Evolutionary conservation across 2,113 vertebrate genomes (phyloP), one percentile per base, ranked within the genome.

Genomic region (Spea multiplicata): DNA sequence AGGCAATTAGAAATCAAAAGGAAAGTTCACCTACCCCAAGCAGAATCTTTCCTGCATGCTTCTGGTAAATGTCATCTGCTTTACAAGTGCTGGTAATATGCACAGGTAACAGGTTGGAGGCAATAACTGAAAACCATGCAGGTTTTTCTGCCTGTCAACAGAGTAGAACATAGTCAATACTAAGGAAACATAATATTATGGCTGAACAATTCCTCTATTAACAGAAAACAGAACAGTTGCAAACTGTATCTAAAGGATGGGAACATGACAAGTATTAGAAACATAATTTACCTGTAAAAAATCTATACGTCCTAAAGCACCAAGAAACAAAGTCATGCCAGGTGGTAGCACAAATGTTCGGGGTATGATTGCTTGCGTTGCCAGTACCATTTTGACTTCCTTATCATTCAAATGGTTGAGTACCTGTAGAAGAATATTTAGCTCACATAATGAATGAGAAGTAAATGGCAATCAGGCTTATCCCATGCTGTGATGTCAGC

Each of bases 101-200:
- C 50, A 96, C 88, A 0, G 96, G 95, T 74, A 98, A 75, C 4
- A 73, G 74, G 76, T 86, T 88, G 13, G 96, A 97, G 30, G 92
- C 93, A 81, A 98, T 9, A 0, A 98, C 93, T 4, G 96, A 93
- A 81, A 98, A 95, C 96, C 96, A 98, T 83, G 93, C 93, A 6
- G 95, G 81, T 6, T 83, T 87, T 69, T 86, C 82, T 17, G 95
- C 97, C 97, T 99, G 77, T 72, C 66, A 66, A 83, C 30, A 30
- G 80, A 84, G 16, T 57, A 85, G 80, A 62, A 72, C 30, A 61
- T 57, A 65, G 67, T 57, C 64, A 55, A 0, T 3, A 4, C 5
- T 53, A 53, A 53, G 50, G 50, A 12, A 53, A 53, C 50, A 6
- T 53, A 53, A 53, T 10, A 53, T 1, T 53, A 53, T 6, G 10